These are phyloP conservation scores for Anaspis maculata DNA, from an alignment of 2,888 invertebrate genomes.

Conservation along the genomic window DNA sequence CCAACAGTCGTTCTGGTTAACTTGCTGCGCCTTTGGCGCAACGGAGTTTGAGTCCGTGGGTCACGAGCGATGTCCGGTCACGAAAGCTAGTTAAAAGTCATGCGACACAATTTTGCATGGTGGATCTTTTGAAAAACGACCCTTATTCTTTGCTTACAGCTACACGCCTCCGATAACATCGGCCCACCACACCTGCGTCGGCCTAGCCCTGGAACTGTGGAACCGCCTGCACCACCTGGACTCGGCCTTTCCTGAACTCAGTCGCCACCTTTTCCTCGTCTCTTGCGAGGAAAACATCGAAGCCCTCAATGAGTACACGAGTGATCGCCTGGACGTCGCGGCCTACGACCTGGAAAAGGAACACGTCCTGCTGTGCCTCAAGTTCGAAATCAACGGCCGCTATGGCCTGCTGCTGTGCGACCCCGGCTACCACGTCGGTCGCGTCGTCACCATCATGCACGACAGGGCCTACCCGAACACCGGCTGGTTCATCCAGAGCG, in stretches of 20 bases:
- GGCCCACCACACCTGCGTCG: constrained; percentile 81
- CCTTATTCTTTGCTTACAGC: constrained; percentile 23
- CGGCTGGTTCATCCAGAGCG: constrained; percentile 78
- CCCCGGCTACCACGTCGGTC: constrained; percentile 84
- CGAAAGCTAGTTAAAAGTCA: too few species aligned
- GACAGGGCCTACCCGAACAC: constrained; percentile 82
- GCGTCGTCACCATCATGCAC: constrained; percentile 79
- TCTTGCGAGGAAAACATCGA: constrained; percentile 83
- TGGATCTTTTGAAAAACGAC: too few species aligned
- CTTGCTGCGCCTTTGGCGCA: too few species aligned
- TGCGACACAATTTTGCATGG: too few species aligned
- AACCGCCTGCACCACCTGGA: constrained; percentile 54
- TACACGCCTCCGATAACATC: constrained; percentile 72
- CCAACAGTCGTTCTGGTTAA: too few species aligned
- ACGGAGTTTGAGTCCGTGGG: too few species aligned
- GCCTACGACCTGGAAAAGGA: constrained; percentile 70
- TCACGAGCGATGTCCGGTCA: too few species aligned
- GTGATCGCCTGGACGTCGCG: constrained; percentile 48
- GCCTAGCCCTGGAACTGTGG: constrained; percentile 74
- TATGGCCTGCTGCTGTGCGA: constrained; percentile 74
- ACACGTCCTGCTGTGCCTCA: constrained; percentile 75
- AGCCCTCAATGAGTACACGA: constrained; percentile 50
- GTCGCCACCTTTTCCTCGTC: constrained; percentile 60
- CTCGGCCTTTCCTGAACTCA: constrained; percentile 59
- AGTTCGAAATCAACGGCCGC: constrained; percentile 63